phyloP scores from a whole-genome alignment of 1,140 invertebrate species.

The Drosophila gunungcola region DNA sequence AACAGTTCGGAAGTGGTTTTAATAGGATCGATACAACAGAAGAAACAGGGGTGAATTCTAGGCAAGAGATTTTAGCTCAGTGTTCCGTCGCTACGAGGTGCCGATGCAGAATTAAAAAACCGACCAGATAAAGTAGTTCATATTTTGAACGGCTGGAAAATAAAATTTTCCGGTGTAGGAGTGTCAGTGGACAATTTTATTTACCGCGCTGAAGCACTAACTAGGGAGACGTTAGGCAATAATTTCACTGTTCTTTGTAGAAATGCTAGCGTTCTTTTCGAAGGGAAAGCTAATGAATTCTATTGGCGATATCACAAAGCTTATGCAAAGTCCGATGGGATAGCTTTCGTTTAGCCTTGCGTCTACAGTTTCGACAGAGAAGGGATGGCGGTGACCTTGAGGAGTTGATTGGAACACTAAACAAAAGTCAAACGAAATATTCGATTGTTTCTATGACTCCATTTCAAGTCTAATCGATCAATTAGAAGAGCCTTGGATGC shows the following conservation, averaged over 20 bases:
- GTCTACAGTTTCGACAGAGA: too few relatives aligned
- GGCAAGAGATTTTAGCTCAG: too few relatives aligned
- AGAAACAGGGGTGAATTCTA: too few relatives aligned
- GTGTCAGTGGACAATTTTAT: slow-evolving; percentile 1
- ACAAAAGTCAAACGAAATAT: too few relatives aligned
- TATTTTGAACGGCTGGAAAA: neutral
- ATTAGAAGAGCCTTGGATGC: too few relatives aligned
- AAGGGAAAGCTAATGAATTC: neutral
- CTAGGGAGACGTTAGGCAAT: neutral
- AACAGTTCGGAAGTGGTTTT: too few relatives aligned
- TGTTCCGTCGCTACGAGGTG: neutral
- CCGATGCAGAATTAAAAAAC: neutral
- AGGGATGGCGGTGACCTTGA: too few relatives aligned
- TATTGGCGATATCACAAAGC: slow-evolving; percentile 3
- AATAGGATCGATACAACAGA: too few relatives aligned
- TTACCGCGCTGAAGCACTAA: neutral
- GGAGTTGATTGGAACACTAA: too few relatives aligned
- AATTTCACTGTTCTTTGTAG: neutral
- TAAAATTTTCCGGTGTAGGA: neutral
- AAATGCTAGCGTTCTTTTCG: neutral
- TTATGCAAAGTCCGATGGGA: neutral
- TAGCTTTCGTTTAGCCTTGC: too few relatives aligned
- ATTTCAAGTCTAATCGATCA: too few relatives aligned
- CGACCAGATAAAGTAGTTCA: neutral
- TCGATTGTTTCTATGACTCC: too few relatives aligned